These are phyloP conservation scores for Cheumatopsyche charites DNA, from an alignment of 1,140 invertebrate species.

Conservation along the genomic window DNA sequence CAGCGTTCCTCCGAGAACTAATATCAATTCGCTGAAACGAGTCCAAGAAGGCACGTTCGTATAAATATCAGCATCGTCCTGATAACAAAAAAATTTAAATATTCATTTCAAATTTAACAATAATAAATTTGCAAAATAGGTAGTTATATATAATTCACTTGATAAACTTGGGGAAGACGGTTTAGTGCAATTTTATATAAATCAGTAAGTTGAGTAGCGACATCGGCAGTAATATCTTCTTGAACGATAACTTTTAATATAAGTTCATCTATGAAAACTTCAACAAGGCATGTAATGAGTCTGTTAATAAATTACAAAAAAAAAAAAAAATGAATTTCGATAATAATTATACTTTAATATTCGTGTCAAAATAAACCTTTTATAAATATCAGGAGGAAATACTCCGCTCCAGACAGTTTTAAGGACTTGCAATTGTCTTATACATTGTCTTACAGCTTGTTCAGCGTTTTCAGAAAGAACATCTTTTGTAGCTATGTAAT, in stretches of 20 bases:
- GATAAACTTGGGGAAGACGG: conserved; percentile 59
- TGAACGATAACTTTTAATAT: conserved; percentile 61
- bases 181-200: conserved; percentile 62
- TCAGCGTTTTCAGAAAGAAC: conserved; percentile 70
- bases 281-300: conserved; percentile 56
- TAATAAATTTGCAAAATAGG: background rate
- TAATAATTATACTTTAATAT: background rate
- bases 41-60: conserved; percentile 75
- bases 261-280: conserved; percentile 60
- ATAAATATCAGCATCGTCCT: conserved; percentile 67
- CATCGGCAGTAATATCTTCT: conserved; percentile 63
- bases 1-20: conserved; percentile 81
- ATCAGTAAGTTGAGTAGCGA: conserved; percentile 62
- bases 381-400: conserved; percentile 72
- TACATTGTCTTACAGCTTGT: conserved; percentile 77
- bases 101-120: background rate
- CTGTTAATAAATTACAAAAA: conserved; percentile 47
- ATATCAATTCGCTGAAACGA: conserved; percentile 81
- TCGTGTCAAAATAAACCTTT: conserved; percentile 51
- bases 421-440: conserved; percentile 81
- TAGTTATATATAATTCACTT: conserved; percentile 49
- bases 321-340: background rate
- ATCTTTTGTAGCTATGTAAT: conserved; percentile 61
- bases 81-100: conserved; percentile 49
- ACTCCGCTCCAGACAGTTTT: conserved; percentile 86